Percentiles rank a stretch among this genome's conserved stretches.
Evolutionary conservation across 2,888 invertebrate species (phyloP).

Genomic region (Tholera decimalis): DNA sequence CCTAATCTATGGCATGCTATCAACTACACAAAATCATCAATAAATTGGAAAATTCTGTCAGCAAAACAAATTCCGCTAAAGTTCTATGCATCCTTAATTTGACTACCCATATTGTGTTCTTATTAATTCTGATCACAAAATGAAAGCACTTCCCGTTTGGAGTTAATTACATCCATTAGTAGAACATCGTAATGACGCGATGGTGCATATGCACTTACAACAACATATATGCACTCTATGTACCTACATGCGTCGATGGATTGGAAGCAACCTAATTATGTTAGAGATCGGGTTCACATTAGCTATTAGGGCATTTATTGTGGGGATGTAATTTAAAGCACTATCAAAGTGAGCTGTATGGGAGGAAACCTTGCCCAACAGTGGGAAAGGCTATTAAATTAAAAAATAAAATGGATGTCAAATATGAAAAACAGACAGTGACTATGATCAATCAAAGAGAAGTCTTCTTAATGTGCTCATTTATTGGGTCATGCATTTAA

Average conservation of each 20-base stretch:
- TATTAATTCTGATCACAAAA: conserved; percentile 39
- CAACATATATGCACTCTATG: no score
- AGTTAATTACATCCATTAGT: conserved; percentile 52
- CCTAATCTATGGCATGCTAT: no score
- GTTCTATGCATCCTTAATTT: conserved; percentile 1
- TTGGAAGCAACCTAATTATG: conserved; percentile 49
- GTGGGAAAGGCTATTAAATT: no score
- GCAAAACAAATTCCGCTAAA: background rate
- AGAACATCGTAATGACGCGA: conserved; percentile 44
- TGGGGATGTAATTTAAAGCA: conserved; percentile 14
- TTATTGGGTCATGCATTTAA: no score
- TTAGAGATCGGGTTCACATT: conserved; percentile 35
- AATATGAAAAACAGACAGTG: no score
- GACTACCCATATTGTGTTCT: conserved; percentile 25
- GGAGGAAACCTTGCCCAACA: no score
- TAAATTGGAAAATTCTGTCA: background rate
- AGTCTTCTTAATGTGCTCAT: no score
- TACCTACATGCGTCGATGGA: conserved; percentile 29
- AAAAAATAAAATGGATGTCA: no score
- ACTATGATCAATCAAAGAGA: no score
- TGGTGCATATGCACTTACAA: conserved; percentile 15
- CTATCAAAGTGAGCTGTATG: background rate
- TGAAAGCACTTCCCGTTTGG: conserved; percentile 55
- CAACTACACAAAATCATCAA: no score
- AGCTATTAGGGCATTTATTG: conserved; percentile 29